Evolutionary conservation across 2,113 vertebrate genomes (phyloP).

Genomic region (Hemiprocne comata): DNA sequence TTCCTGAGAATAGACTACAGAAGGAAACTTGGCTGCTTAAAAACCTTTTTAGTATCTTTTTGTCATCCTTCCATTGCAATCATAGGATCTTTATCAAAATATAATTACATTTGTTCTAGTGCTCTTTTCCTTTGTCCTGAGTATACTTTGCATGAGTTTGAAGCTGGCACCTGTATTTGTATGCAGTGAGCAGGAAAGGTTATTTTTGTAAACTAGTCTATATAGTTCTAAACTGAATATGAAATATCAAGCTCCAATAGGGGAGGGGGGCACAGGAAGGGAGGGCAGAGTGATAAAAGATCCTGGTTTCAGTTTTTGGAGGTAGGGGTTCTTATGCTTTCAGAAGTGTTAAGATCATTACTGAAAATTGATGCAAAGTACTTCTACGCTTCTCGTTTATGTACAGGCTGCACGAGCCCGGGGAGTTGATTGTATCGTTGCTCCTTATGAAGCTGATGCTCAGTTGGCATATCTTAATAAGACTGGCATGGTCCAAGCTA

Average conservation of each 20-base stretch:
- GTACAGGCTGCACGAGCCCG: constrained; percentile 83
- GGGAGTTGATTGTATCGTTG: constrained; percentile 93
- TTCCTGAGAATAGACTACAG: background rate
- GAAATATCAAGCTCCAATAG: background rate
- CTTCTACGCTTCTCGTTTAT: background rate
- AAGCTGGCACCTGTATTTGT: background rate
- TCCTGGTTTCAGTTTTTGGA: background rate
- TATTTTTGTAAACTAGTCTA: background rate
- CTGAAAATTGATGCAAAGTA: background rate
- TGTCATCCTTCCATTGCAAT: background rate
- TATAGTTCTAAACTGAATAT: background rate
- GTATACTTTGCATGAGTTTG: background rate
- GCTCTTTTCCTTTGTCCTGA: background rate
- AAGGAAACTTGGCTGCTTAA: background rate
- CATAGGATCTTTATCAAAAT: background rate
- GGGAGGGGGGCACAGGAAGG: too few relatives aligned
- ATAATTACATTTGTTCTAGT: background rate
- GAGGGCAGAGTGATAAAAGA: background rate
- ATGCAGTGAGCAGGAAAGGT: background rate
- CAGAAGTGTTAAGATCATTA: background rate
- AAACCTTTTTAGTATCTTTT: background rate
- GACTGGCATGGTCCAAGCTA: constrained; percentile 87
- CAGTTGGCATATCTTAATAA: constrained; percentile 95
- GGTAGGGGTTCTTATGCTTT: background rate
- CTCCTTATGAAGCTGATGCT: constrained; percentile 97